Conservation (phyloP, 1,140 invertebrate species). For the Papilio helenus region DNA sequence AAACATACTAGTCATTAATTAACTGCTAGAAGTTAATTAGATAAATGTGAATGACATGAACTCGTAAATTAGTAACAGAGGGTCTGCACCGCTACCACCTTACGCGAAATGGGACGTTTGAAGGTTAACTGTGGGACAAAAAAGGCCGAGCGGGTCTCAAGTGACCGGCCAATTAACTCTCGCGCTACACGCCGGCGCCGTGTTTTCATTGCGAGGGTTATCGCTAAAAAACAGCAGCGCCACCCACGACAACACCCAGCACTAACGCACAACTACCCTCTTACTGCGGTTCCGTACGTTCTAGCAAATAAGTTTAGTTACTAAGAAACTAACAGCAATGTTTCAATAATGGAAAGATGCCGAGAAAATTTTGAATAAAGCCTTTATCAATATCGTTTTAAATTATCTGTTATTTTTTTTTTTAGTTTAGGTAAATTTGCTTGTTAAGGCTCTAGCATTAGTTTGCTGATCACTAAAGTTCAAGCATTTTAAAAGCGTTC, state of each 20-base stretch:
- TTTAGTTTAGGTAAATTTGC: too few relatives aligned
- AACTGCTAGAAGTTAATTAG: conserved; percentile 1
- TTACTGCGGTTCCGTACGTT: conserved; percentile 36
- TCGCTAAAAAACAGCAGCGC: conserved; percentile 60
- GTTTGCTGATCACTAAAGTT: conserved; percentile 38
- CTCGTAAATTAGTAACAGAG: conserved; percentile 16
- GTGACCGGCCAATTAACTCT: conserved; percentile 56
- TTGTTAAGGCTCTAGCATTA: not conserved
- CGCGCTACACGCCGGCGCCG: conserved; percentile 55
- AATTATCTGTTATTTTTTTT: too few relatives aligned
- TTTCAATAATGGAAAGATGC: too few relatives aligned
- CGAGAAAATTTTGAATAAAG: too few relatives aligned
- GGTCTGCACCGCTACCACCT: conserved; percentile 49
- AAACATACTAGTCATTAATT: not conserved
- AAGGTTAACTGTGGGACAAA: conserved; percentile 21
- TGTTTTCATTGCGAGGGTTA: conserved; percentile 51
- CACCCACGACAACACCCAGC: conserved; percentile 54
- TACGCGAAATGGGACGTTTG: conserved; percentile 47
- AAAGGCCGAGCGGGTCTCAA: conserved; percentile 24
- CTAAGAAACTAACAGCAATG: not conserved
- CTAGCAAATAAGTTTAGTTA: not conserved
- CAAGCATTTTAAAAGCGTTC: conserved; percentile 48
- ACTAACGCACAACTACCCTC: conserved; percentile 23
- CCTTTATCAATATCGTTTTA: too few relatives aligned
- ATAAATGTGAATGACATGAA: not conserved